Evolutionary conservation across 2,113 vertebrate species (phyloP).

Genomic region (Gorsachius goisagi): DNA sequence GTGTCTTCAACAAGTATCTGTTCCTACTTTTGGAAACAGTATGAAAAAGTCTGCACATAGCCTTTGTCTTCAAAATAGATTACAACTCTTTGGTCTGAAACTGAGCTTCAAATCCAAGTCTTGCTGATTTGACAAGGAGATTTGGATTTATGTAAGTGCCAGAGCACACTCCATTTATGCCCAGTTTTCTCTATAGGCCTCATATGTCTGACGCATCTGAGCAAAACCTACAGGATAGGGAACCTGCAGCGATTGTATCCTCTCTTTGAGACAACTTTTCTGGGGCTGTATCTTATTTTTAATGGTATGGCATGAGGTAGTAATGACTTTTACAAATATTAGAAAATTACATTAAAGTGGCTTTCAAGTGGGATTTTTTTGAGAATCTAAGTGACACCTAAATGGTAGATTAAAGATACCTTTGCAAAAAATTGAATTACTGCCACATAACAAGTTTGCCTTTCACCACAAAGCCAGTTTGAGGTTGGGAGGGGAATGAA

Average conservation of each 20-base stretch:
- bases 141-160: background rate
- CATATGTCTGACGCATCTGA: background rate
- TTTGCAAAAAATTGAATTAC: background rate
- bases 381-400: background rate
- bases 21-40: background rate
- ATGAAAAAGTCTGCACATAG: background rate
- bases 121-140: background rate
- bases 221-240: background rate
- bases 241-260: background rate
- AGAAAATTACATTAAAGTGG: background rate
- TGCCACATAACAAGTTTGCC: background rate
- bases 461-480: background rate
- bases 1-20: background rate
- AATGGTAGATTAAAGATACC: background rate
- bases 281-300: background rate
- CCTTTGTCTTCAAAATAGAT: background rate
- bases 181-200: background rate
- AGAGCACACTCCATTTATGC: background rate
- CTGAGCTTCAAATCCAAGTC: background rate
- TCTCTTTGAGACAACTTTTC: background rate
- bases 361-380: background rate
- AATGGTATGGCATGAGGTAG: fast-evolving
- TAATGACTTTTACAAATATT: background rate
- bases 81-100: background rate
- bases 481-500: background rate